A percentile compares a stretch with the other conserved stretches of the same genome.
These are phyloP conservation scores for Tetragonisca angustula DNA, from an alignment of 2,888 invertebrate species.

Conservation along the genomic window DNA sequence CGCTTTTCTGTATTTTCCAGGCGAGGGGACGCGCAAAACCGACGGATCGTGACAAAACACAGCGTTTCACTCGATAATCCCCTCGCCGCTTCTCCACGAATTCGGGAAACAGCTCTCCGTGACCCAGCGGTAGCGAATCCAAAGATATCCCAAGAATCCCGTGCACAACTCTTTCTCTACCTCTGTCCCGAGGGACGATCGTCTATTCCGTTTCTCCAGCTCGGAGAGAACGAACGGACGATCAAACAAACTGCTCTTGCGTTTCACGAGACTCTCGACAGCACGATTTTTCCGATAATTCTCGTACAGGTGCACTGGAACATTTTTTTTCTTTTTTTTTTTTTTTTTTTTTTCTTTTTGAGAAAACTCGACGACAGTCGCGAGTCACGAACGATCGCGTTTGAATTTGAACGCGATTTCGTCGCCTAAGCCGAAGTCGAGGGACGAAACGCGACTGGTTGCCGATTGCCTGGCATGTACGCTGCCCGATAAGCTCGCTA, in stretches of 20 bases:
- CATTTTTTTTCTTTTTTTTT: no score
- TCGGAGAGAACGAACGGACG: neutral
- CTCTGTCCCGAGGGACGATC: slow-evolving; percentile 5
- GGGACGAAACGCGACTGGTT: slow-evolving; percentile 61
- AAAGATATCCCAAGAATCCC: slow-evolving; percentile 19
- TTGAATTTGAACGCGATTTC: neutral
- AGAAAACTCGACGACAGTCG: neutral
- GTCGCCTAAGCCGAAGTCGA: slow-evolving; percentile 39
- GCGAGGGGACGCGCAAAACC: neutral
- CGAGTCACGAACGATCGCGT: neutral
- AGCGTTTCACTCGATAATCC: slow-evolving; percentile 6
- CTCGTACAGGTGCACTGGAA: no score
- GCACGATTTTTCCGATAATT: neutral
- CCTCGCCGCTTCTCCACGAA: neutral
- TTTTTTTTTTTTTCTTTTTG: no score
- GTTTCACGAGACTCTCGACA: neutral
- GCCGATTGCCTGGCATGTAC: slow-evolving; percentile 53
- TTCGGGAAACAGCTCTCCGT: slow-evolving; percentile 9
- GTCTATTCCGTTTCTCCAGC: neutral
- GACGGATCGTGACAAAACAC: slow-evolving; percentile 6
- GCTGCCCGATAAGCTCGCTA: slow-evolving; percentile 70
- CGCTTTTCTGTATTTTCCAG: neutral
- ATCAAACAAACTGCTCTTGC: neutral
- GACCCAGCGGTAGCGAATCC: slow-evolving; percentile 1
- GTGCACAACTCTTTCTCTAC: neutral